Evolutionary conservation across 1,140 invertebrate species (phyloP).

Genomic region (Drosophila repleta): DNA sequence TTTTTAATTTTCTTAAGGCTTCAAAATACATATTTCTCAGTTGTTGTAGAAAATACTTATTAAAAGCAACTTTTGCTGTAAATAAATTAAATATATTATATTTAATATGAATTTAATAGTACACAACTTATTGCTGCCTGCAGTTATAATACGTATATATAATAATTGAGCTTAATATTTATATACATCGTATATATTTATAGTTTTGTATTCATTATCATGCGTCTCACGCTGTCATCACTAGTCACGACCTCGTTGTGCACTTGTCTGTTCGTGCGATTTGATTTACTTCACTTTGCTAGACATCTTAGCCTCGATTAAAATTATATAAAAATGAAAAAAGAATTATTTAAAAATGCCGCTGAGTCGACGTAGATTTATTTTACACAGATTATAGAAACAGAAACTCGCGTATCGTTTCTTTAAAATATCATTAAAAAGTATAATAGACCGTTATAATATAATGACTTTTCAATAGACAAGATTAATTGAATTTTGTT

Average conservation of each 20-base stretch:
- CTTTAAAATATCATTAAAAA: background rate
- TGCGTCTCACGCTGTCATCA: constrained; percentile 14
- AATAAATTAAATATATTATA: no score
- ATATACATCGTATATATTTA: no score
- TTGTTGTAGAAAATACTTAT: no score
- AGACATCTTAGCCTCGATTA: constrained; percentile 25
- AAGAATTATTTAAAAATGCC: constrained; percentile 19
- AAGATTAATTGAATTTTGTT: background rate
- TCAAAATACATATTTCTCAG: no score
- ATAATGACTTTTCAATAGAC: background rate
- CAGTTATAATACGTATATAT: no score
- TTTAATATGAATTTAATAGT: no score
- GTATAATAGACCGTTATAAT: no score
- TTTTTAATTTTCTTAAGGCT: no score
- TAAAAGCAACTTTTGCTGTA: no score
- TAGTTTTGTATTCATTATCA: background rate
- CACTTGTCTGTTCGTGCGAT: constrained; percentile 25
- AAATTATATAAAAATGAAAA: constrained; percentile 7
- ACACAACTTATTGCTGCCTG: no score
- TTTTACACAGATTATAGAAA: background rate
- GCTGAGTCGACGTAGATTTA: constrained; percentile 1
- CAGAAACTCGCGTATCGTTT: background rate
- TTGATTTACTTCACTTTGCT: constrained; percentile 29
- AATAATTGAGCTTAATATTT: no score
- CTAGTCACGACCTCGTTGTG: constrained; percentile 30